Evolutionary conservation across 2,797 vertebrate genomes (phyloP).

Genomic region (Decapterus maruadsi): DNA sequence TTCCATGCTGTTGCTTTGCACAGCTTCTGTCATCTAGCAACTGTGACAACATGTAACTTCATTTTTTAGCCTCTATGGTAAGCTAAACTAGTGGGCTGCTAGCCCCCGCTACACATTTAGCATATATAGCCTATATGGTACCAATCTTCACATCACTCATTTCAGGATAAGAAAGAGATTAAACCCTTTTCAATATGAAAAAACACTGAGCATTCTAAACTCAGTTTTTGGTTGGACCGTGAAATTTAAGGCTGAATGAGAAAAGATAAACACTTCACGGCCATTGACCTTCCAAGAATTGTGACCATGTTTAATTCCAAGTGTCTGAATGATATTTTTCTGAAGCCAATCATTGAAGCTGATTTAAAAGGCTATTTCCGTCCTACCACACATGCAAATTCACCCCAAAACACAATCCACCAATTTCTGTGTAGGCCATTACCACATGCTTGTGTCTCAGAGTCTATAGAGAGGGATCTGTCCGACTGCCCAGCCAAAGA

Average conservation of each 20-base stretch:
- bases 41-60: too few relatives aligned
- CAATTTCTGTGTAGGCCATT: slow-evolving; percentile 57
- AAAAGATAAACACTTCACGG: background rate
- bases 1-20: too few relatives aligned
- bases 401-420: slow-evolving; percentile 26
- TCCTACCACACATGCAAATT: background rate
- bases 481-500: slow-evolving; percentile 88
- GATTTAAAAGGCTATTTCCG: background rate
- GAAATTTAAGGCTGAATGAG: background rate
- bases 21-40: too few relatives aligned
- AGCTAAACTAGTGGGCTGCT: background rate
- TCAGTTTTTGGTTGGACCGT: background rate
- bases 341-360: background rate
- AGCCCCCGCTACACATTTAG: background rate
- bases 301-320: background rate
- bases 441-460: slow-evolving; percentile 86
- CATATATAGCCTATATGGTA: background rate
- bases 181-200: background rate
- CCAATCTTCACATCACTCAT: background rate
- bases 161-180: background rate
- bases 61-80: background rate
- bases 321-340: background rate
- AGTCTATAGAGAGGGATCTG: slow-evolving; percentile 87
- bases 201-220: background rate
- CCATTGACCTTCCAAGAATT: background rate